Percentiles rank a stretch among this genome's conserved stretches.
Conservation (phyloP, 2,113 vertebrate genomes). For the Phylloscopus whistleri region DNA sequence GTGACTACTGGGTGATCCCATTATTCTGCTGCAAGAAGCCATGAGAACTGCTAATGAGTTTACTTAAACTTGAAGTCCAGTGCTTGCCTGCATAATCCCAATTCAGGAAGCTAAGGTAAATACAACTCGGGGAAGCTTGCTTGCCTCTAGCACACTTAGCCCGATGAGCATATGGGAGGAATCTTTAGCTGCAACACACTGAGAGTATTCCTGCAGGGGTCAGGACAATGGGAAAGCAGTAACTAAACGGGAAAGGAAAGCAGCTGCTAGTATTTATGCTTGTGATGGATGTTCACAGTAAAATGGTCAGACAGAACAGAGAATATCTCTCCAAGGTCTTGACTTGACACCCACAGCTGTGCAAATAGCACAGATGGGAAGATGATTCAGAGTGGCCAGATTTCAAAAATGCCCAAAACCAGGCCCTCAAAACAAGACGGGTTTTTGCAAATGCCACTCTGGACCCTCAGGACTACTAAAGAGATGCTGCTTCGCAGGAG, state of each 20-base stretch:
- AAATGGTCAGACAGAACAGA: slow-evolving; percentile 47
- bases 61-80: not conserved
- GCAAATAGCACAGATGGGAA: slow-evolving; percentile 50
- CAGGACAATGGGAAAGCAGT: slow-evolving; percentile 13
- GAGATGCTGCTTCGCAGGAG: not conserved
- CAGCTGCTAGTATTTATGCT: slow-evolving; percentile 52
- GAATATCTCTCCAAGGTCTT: slow-evolving; percentile 53
- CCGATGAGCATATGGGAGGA: not conserved
- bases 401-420: slow-evolving; percentile 28
- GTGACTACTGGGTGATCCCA: not conserved
- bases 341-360: slow-evolving; percentile 58
- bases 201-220: slow-evolving; percentile 1
- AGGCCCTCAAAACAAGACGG: slow-evolving; percentile 9
- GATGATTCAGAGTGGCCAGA: slow-evolving; percentile 38
- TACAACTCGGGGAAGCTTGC: not conserved
- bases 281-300: slow-evolving; percentile 50
- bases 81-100: not conserved
- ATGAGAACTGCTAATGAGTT: slow-evolving; percentile 5
- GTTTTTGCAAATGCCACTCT: not conserved
- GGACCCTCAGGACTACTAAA: not conserved
- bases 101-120: slow-evolving; percentile 8
- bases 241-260: not conserved
- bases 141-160: not conserved
- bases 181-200: not conserved
- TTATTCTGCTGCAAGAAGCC: not conserved